Evolutionary conservation across 2,888 invertebrate genomes (phyloP), one percentile per base, ranked within the genome.

Genomic region (Eudasyphora cyanicolor): DNA sequence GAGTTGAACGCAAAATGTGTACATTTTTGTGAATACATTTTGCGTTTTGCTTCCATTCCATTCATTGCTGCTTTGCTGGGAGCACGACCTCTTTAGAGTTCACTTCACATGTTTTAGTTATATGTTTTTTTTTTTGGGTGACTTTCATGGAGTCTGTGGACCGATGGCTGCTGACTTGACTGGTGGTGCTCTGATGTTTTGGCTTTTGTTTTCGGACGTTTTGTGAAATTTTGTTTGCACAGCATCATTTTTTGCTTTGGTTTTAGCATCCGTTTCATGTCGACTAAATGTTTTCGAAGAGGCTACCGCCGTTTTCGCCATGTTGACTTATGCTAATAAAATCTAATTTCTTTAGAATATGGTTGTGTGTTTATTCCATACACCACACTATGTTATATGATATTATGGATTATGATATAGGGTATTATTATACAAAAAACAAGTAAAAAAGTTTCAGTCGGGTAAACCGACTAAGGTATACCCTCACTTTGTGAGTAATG

Each of bases 261-360:
- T 60, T 70, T 60, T 7, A 42, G 70, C 51, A 81, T 81, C 80
- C 76, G 80, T 76, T 71, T 81, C 67, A 67, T 64, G 71, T 81
- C 54, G 21, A 29, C 19, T 57, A 27, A n/a, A 14, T 54, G 42
- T 17, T 71, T n/a, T 32, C 57, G 32, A 57, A 32, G 32, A n/a
- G 51, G 32, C 76, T 71, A 76, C 64, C 70, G 80, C 80, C 80
- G 76, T 80, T 76, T 80, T 71, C 45, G 32, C 14, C 51, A n/a
- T 74, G 49, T 49, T 17, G 8, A 2, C 54, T 32, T 54, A n/a
- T n/a, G n/a, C 54, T 27, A 24, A 3, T 19, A 57, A 17, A 38
- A 42, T 67, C 27, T 67, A 35, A 42, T 42, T 27, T 17, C 38
- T 24, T 32, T 32, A 29, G 29, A 57, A 54, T 7, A 14, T 79